Conservation (phyloP, 2,113 vertebrate species). For the Lates calcarifer region DNA sequence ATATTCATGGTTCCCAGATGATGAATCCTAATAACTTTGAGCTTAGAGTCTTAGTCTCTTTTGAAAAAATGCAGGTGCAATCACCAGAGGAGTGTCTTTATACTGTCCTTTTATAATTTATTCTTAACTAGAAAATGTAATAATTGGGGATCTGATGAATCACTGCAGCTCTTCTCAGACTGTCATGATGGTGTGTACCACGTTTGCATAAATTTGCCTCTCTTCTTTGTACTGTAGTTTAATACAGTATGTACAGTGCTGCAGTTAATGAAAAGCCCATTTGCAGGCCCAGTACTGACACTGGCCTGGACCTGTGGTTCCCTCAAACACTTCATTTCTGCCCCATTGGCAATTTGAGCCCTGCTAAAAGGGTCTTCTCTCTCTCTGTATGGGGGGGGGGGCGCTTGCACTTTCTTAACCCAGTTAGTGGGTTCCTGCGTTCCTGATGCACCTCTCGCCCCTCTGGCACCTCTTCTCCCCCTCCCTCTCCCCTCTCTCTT, state of each 20-base stretch:
- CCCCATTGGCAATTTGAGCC: slow-evolving; percentile 78
- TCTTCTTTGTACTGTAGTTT: slow-evolving; percentile 27
- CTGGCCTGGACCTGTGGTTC: slow-evolving; percentile 61
- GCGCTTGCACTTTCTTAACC: slow-evolving; percentile 78
- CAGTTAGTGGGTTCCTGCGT: slow-evolving; percentile 77
- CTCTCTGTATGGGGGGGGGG: slow-evolving; percentile 5
- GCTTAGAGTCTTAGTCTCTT: too few relatives aligned
- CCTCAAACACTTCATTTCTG: slow-evolving; percentile 76
- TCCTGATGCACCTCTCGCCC: slow-evolving; percentile 66
- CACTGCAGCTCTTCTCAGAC: background rate
- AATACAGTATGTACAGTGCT: slow-evolving; percentile 51
- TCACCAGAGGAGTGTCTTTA: too few relatives aligned
- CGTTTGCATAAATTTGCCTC: slow-evolving; percentile 22
- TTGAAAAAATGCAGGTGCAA: too few relatives aligned
- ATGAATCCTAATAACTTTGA: too few relatives aligned
- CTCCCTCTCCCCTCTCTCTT: slow-evolving; percentile 20
- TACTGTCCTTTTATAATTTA: background rate
- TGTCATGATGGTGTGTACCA: background rate
- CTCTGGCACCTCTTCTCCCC: slow-evolving; percentile 38
- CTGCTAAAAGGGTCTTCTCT: slow-evolving; percentile 75
- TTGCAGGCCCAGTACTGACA: slow-evolving; percentile 70
- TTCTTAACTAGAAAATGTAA: background rate
- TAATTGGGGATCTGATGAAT: background rate
- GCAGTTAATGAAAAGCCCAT: slow-evolving; percentile 79
- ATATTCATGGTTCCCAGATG: too few relatives aligned